Conservation (phyloP, 2,113 vertebrate species). For the Clupea harengus region DNA sequence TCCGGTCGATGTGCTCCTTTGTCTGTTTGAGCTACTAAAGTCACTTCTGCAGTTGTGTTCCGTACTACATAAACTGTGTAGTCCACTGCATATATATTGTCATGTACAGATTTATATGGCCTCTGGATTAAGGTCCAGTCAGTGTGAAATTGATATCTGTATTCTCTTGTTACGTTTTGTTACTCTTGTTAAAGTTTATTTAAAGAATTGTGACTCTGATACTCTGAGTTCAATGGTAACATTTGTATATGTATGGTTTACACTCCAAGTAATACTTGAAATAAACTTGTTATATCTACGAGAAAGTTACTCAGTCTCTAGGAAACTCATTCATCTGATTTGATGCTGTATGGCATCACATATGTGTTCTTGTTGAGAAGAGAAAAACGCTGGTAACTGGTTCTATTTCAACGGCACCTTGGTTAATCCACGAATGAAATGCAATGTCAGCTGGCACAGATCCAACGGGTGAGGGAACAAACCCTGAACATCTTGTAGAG, state of each 20-base stretch:
- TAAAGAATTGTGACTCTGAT: background rate
- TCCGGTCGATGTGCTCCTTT: slow-evolving; percentile 17
- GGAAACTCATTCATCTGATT: background rate
- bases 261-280: slow-evolving; percentile 39
- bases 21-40: slow-evolving; percentile 53
- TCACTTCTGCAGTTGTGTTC: slow-evolving; percentile 64
- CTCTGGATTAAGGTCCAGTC: slow-evolving; percentile 46
- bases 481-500: too few species aligned
- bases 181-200: slow-evolving; percentile 25
- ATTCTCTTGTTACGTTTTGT: slow-evolving; percentile 40
- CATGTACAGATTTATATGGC: slow-evolving; percentile 76
- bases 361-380: too few species aligned
- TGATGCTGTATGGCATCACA: background rate
- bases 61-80: slow-evolving; percentile 66
- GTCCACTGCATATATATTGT: slow-evolving; percentile 72
- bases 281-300: slow-evolving; percentile 12
- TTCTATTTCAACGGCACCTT: too few species aligned
- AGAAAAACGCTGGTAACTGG: too few species aligned
- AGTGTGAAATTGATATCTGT: slow-evolving; percentile 45
- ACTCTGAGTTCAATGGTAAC: slow-evolving; percentile 7
- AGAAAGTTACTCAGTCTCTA: background rate
- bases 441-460: too few species aligned
- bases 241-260: slow-evolving; percentile 33
- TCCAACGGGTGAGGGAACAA: too few species aligned
- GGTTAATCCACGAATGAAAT: too few species aligned